phyloP scores from a whole-genome alignment of 2,113 vertebrate genomes.

The Brienomyrus brachyistius region DNA sequence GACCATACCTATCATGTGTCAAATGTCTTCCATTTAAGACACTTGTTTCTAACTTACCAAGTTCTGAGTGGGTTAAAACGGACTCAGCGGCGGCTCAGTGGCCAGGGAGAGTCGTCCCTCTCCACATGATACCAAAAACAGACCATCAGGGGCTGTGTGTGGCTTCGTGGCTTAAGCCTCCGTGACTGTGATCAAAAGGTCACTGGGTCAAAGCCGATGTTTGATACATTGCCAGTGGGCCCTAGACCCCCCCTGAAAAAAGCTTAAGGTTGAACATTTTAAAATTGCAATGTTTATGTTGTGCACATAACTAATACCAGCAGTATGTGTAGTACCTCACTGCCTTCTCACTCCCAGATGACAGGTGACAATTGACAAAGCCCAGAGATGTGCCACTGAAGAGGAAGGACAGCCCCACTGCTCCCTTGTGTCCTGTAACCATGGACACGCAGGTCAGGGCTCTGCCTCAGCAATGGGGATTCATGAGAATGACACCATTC shows the following conservation, averaged over 20 bases:
- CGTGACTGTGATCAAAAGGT: background rate
- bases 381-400: slow-evolving; percentile 75
- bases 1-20: background rate
- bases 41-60: background rate
- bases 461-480: background rate
- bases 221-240: background rate
- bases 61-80: background rate
- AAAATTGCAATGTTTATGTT: background rate
- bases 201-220: background rate
- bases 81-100: background rate
- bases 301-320: background rate
- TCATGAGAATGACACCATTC: background rate
- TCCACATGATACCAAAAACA: background rate
- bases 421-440: slow-evolving; percentile 74
- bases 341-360: slow-evolving; percentile 75
- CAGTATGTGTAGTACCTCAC: slow-evolving; percentile 56
- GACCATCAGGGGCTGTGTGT: background rate
- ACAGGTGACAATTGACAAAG: slow-evolving; percentile 81
- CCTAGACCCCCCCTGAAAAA: background rate
- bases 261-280: background rate
- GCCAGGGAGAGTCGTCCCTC: background rate
- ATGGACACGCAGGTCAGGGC: background rate
- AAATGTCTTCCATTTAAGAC: background rate
- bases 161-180: background rate
- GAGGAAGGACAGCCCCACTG: slow-evolving; percentile 72